A percentile compares a stretch with the other conserved stretches of the same genome.
Evolutionary conservation across 1,140 invertebrate genomes (phyloP).

Genomic region (Oncopodura yosiiana): DNA sequence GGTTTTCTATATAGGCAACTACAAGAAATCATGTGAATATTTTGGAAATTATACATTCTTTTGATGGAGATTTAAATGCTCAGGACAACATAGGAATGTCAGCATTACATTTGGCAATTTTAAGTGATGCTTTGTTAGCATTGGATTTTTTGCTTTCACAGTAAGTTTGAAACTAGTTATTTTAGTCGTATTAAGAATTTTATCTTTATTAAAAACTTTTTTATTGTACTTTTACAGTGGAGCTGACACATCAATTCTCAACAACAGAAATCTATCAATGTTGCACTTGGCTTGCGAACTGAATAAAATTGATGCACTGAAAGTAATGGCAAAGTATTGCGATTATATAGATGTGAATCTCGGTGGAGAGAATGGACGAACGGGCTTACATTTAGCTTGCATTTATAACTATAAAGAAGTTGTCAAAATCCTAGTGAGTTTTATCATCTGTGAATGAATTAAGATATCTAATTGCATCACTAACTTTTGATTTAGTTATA

Average conservation of each 20-base stretch:
- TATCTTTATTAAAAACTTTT: background rate
- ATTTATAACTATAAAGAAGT: constrained; percentile 70
- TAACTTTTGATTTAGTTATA: constrained; percentile 49
- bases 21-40: constrained; percentile 62
- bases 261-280: constrained; percentile 63
- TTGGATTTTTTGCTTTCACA: constrained; percentile 60
- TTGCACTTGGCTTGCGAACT: constrained; percentile 67
- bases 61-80: constrained; percentile 60
- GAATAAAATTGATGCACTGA: constrained; percentile 57
- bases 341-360: constrained; percentile 56
- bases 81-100: constrained; percentile 67
- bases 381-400: constrained; percentile 68
- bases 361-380: constrained; percentile 62
- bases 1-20: no score
- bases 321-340: constrained; percentile 56
- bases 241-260: constrained; percentile 57
- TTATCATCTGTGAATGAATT: background rate
- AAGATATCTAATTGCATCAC: background rate
- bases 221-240: constrained; percentile 42
- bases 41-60: constrained; percentile 58
- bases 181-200: background rate
- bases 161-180: constrained; percentile 48
- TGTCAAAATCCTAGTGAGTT: constrained; percentile 62
- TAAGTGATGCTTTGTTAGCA: constrained; percentile 56
- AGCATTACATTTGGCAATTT: constrained; percentile 67